Conservation (phyloP, 2,797 vertebrate species). For the Sebastes matsubarae region DNA sequence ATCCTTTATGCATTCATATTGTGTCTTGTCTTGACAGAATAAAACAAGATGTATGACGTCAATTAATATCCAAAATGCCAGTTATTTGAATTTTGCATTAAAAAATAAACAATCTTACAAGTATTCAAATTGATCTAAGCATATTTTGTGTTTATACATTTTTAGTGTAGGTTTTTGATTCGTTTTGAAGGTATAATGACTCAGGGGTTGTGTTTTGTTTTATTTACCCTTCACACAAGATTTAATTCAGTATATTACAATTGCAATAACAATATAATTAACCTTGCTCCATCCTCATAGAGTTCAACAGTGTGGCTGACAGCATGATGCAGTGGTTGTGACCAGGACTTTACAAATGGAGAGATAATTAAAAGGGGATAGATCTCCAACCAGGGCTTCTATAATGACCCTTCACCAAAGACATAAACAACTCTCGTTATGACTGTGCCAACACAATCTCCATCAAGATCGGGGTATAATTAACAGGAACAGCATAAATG, state of each 20-base stretch:
- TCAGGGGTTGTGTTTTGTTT: not conserved
- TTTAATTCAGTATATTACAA: slow-evolving; percentile 32
- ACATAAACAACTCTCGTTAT: slow-evolving; percentile 64
- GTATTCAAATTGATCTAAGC: not conserved
- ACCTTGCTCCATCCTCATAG: slow-evolving; percentile 47
- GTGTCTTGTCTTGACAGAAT: not conserved
- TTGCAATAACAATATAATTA: slow-evolving; percentile 43
- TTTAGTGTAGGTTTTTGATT: not conserved
- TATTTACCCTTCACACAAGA: slow-evolving; percentile 7
- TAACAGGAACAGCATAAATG: slow-evolving; percentile 43
- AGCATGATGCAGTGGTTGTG: slow-evolving; percentile 45
- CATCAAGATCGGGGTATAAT: slow-evolving; percentile 35
- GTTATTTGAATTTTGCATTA: not conserved
- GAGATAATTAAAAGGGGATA: slow-evolving; percentile 66
- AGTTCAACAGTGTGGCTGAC: slow-evolving; percentile 45
- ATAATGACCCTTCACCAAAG: slow-evolving; percentile 56
- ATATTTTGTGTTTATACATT: not conserved
- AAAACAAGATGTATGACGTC: not conserved
- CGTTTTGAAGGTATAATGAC: not conserved
- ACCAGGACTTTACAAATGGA: slow-evolving; percentile 51
- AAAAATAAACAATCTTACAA: not conserved
- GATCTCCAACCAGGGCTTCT: slow-evolving; percentile 31
- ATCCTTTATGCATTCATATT: not conserved
- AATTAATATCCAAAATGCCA: not conserved
- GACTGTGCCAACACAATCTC: slow-evolving; percentile 49